phyloP scores from a whole-genome alignment of 2,888 invertebrate genomes.

The Amphimallon solstitiale region DNA sequence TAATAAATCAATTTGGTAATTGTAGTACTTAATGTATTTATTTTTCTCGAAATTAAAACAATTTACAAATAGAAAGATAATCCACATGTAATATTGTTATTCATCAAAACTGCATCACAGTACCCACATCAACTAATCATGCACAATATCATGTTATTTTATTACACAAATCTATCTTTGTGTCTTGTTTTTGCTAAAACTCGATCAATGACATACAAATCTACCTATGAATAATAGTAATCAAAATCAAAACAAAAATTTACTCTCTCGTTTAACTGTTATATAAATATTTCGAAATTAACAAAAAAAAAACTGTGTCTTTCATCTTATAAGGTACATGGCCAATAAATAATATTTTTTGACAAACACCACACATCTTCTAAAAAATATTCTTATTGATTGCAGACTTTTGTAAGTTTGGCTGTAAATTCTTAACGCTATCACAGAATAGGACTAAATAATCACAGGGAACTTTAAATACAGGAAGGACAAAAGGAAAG shows the following conservation, averaged over 20 bases:
- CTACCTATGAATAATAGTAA: conserved; percentile 14
- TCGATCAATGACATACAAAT: conserved; percentile 6
- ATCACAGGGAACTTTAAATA: conserved; percentile 42
- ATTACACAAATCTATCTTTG: too few species aligned
- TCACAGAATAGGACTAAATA: conserved; percentile 51
- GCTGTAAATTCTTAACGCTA: conserved; percentile 42
- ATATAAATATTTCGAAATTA: conserved; percentile 8
- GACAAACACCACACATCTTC: neutral
- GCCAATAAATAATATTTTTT: neutral
- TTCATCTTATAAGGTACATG: conserved; percentile 10
- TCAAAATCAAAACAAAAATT: conserved; percentile 35
- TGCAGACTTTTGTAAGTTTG: conserved; percentile 25
- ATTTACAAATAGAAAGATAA: conserved; percentile 63
- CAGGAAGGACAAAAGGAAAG: too few species aligned
- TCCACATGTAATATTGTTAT: conserved; percentile 60
- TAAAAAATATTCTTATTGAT: conserved; percentile 4
- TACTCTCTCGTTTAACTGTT: conserved; percentile 1
- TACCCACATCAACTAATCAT: conserved; percentile 58
- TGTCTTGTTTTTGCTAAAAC: too few species aligned
- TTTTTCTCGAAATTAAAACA: conserved; percentile 62
- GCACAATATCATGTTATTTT: conserved; percentile 3
- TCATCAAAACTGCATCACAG: conserved; percentile 61
- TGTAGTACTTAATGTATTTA: conserved; percentile 55
- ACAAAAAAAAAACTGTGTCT: conserved; percentile 18
- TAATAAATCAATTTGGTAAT: conserved; percentile 39